Conservation (phyloP, 2,888 invertebrate species). For the Cepaea hortensis region DNA sequence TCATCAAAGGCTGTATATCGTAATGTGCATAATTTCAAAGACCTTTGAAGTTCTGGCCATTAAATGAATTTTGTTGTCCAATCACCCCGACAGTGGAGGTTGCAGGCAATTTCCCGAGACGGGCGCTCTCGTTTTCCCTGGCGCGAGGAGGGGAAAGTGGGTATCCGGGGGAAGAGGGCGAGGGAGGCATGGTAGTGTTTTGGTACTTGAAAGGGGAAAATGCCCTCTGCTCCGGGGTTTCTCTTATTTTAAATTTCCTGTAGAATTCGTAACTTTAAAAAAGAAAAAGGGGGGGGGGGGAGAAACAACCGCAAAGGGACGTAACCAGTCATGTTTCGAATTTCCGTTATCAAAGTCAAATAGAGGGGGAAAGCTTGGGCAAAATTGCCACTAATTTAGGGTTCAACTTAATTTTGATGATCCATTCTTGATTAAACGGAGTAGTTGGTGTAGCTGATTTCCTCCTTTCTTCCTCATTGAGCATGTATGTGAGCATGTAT, state of each 20-base stretch:
- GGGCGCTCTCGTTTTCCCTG: not conserved
- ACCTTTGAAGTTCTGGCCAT: constrained; percentile 39
- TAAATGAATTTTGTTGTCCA: constrained; percentile 42
- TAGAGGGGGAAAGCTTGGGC: not conserved
- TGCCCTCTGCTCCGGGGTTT: not conserved
- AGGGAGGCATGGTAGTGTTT: not conserved
- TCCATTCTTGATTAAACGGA: constrained; percentile 33
- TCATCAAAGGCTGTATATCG: constrained; percentile 43
- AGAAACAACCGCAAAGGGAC: constrained; percentile 6
- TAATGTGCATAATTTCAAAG: constrained; percentile 48
- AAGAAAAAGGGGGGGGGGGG: not conserved
- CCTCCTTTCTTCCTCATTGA: not conserved
- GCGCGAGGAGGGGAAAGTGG: not conserved
- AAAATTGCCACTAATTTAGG: constrained; percentile 33
- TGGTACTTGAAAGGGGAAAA: constrained; percentile 1
- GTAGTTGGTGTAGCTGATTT: not conserved
- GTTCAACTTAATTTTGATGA: constrained; percentile 23
- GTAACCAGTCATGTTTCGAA: constrained; percentile 27
- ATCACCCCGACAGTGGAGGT: constrained; percentile 9
- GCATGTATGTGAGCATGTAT: constrained; percentile 30
- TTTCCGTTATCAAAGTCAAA: not conserved
- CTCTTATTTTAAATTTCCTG: not conserved
- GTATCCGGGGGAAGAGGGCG: not conserved
- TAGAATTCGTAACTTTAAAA: not conserved
- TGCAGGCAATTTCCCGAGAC: constrained; percentile 29